phyloP scores from a whole-genome alignment of 2,797 vertebrate species.

The Synanceia verrucosa region DNA sequence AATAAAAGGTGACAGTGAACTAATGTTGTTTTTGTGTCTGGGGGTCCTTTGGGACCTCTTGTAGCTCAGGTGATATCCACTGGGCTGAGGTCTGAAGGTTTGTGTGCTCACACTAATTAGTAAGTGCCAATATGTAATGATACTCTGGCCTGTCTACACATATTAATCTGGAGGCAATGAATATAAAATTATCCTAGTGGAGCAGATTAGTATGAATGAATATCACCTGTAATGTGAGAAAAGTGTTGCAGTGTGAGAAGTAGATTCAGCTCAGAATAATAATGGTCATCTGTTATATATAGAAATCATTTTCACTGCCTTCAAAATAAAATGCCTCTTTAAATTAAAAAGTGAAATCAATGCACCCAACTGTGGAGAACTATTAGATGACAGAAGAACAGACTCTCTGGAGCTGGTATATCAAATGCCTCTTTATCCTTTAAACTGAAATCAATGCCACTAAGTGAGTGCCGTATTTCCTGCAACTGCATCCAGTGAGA shows the following conservation, averaged over 20 bases:
- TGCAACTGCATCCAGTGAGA: conserved; percentile 1
- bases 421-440: conserved; percentile 41
- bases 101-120: conserved; percentile 18
- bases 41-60: neutral
- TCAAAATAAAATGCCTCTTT: conserved; percentile 14
- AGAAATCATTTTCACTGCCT: neutral
- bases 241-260: neutral
- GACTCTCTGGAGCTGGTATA: conserved; percentile 3
- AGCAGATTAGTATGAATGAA: conserved; percentile 24
- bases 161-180: conserved; percentile 29
- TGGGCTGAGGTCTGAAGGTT: neutral
- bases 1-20: neutral
- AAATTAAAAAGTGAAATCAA: conserved; percentile 2
- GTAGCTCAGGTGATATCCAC: neutral
- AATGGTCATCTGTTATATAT: neutral
- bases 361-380: conserved; percentile 1
- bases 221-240: conserved; percentile 9
- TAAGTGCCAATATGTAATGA: neutral
- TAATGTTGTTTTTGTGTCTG: neutral
- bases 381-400: conserved; percentile 13
- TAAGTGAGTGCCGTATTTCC: conserved; percentile 38
- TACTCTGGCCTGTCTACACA: conserved; percentile 8
- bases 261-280: neutral
- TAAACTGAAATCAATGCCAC: conserved; percentile 56
- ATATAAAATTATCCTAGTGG: conserved; percentile 31